Evolutionary conservation across 2,113 vertebrate genomes (phyloP), one percentile per base, ranked within the genome.

Genomic region (Nothoprocta pentlandii): DNA sequence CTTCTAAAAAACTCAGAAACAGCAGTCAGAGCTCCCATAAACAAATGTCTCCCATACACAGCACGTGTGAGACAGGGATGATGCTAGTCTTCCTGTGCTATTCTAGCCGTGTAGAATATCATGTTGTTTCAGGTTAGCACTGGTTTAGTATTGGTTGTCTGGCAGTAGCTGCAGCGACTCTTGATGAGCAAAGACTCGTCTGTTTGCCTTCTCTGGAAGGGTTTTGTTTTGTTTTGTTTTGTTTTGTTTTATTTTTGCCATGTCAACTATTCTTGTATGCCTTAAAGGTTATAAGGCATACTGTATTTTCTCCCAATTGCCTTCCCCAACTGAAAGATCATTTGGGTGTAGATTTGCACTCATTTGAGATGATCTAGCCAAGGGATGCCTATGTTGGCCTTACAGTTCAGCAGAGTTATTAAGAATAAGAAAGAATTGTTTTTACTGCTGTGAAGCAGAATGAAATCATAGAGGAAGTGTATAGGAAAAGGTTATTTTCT

Each of bases 161-260:
- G 87, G 93, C 79, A 87, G 87, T 90, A 93, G 66, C 47, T 6
- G 56, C 87, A 95, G 80, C 93, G 95, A 97, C 94, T 96, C 96
- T 96, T 95, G 94, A 41, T 78, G 62, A 80, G 39, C 59, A 87
- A 62, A 61, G 47, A 28, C 63, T 34, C 67, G 62, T 9, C 56
- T 77, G 41, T 62, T 70, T 87, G 61, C 17, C 47, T 49, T 22
- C 47, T 49, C 22, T 22, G 21, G 47, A 49, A 21, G 49, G 41
- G 58, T 74, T 87, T 62, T 17, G 7, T 78, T 78, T 51, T n/a
- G 7, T 53, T 63, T 64, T n/a, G 9, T 75, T 69, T 10, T 23
- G 13, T 53, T 3, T 32, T 28, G 7, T 54, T 54, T 56, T 30
- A 5, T 56, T 3, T 32, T 58, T 77, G 78, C 28, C 64, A 23